Conservation (phyloP, 2,888 invertebrate genomes). For the Euplagia quadripunctaria region DNA sequence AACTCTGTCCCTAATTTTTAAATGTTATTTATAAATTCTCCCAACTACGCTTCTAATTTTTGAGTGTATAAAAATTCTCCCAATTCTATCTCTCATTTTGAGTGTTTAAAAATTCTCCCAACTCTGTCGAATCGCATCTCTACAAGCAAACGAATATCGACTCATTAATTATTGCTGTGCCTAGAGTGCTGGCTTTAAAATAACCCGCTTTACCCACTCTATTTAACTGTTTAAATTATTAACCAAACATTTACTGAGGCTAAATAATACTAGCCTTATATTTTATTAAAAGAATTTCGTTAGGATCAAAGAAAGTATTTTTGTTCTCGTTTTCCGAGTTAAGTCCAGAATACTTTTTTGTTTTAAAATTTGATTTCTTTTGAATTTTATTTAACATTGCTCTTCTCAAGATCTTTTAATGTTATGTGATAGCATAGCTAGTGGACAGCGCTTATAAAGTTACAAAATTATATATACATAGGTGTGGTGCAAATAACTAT, state of each 20-base stretch:
- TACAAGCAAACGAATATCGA: constrained; percentile 57
- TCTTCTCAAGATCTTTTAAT: not conserved
- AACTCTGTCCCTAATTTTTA: not conserved
- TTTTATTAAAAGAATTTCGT: not conserved
- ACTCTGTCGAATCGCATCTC: constrained; percentile 37
- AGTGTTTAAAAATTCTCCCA: constrained; percentile 15
- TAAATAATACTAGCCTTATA: constrained; percentile 20
- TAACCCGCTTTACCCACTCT: constrained; percentile 55
- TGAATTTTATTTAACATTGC: not conserved
- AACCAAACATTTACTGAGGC: constrained; percentile 44
- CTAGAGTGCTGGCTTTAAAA: constrained; percentile 66
- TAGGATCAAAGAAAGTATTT: not conserved
- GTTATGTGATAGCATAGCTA: not conserved
- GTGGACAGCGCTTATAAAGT: not conserved
- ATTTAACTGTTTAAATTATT: constrained; percentile 57
- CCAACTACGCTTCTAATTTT: not conserved
- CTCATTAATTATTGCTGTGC: constrained; percentile 67
- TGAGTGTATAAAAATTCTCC: not conserved
- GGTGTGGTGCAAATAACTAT: too few species aligned
- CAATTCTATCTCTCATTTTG: not conserved
- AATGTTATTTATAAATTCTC: not conserved
- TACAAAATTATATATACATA: not conserved
- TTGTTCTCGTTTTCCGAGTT: not conserved
- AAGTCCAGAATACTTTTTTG: not conserved
- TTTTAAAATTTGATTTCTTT: not conserved